phyloP scores from a whole-genome alignment of 1,140 invertebrate species.

The Teleopsis dalmanni region DNA sequence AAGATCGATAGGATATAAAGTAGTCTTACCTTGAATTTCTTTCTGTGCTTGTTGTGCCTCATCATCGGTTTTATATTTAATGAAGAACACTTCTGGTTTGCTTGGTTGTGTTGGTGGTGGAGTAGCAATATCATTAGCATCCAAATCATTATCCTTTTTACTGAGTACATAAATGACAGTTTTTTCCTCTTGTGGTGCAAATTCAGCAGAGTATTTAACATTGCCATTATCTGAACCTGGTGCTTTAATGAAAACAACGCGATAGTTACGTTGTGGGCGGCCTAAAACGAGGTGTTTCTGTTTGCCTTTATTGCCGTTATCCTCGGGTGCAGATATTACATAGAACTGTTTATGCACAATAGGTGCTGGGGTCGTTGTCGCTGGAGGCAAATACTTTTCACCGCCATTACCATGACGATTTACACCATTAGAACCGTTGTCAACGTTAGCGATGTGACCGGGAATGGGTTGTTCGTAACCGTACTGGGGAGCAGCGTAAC shows the following conservation, averaged over 20 bases:
- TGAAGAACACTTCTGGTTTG: slow-evolving; percentile 65
- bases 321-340: slow-evolving; percentile 17
- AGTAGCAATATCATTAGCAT: slow-evolving; percentile 59
- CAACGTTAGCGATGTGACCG: neutral
- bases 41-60: slow-evolving; percentile 24
- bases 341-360: slow-evolving; percentile 18
- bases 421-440: neutral
- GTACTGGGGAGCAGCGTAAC: slow-evolving; percentile 26
- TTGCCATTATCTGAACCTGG: slow-evolving; percentile 58
- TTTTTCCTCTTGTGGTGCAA: slow-evolving; percentile 57
- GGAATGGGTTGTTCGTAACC: slow-evolving; percentile 20
- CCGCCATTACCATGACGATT: slow-evolving; percentile 13
- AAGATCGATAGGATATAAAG: neutral
- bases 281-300: slow-evolving; percentile 14
- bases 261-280: slow-evolving; percentile 66
- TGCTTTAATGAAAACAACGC: slow-evolving; percentile 77
- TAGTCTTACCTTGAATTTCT: slow-evolving; percentile 18
- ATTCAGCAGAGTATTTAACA: slow-evolving; percentile 15
- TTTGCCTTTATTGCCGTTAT: slow-evolving; percentile 9
- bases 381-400: slow-evolving; percentile 16
- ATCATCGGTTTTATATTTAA: slow-evolving; percentile 58
- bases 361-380: slow-evolving; percentile 3
- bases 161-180: slow-evolving; percentile 74
- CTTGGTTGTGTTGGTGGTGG: slow-evolving; percentile 59
- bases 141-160: slow-evolving; percentile 55